phyloP scores from a whole-genome alignment of 2,113 vertebrate genomes.

The Pedetes capensis region DNA sequence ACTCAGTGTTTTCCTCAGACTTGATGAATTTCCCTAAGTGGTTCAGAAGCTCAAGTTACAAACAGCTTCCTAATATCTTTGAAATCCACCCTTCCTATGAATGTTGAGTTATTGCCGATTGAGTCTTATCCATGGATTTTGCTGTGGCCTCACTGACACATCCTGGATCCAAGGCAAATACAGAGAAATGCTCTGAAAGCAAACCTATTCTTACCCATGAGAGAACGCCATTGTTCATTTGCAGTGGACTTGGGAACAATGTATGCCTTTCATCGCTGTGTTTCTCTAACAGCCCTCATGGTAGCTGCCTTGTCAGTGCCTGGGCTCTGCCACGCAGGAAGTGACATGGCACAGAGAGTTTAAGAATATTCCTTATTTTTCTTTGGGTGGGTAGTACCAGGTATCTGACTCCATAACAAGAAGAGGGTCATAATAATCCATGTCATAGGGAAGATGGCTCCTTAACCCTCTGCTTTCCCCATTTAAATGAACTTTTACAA shows the following conservation, averaged over 20 bases:
- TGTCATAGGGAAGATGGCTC: not conserved
- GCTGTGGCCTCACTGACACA: constrained; percentile 59
- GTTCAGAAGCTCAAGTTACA: constrained; percentile 65
- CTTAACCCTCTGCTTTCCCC: not conserved
- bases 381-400: constrained; percentile 23
- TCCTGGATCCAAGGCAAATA: constrained; percentile 76
- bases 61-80: constrained; percentile 68
- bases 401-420: not conserved
- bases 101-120: constrained; percentile 67
- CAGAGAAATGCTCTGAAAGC: constrained; percentile 65
- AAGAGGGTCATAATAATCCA: constrained; percentile 1
- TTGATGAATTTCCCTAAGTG: constrained; percentile 63
- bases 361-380: constrained; percentile 64
- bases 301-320: constrained; percentile 18
- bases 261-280: constrained; percentile 57
- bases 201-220: constrained; percentile 52
- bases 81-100: constrained; percentile 57
- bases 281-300: constrained; percentile 52
- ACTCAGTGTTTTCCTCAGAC: constrained; percentile 51
- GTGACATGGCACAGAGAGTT: constrained; percentile 62
- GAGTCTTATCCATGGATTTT: constrained; percentile 61
- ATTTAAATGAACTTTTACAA: not conserved
- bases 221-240: constrained; percentile 66
- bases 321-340: constrained; percentile 48
- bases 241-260: constrained; percentile 53